phyloP scores from a whole-genome alignment of 2,888 invertebrate genomes.

The Quadriops clusia region DNA sequence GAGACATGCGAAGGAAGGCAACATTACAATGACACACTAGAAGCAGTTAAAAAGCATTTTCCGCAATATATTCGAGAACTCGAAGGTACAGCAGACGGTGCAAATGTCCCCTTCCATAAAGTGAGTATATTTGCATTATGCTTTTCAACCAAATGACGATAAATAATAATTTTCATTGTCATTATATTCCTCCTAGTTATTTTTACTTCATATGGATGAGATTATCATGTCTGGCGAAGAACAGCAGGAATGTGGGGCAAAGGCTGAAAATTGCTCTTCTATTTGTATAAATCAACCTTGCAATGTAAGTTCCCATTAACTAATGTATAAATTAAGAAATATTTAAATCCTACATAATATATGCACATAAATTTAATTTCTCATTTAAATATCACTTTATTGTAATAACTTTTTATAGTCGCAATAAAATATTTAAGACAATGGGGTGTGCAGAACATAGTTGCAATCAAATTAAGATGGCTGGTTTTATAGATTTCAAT shows the following conservation, averaged over 20 bases:
- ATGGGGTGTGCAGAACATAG: too few relatives aligned
- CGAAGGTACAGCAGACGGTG: constrained; percentile 76
- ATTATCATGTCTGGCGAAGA: constrained; percentile 53
- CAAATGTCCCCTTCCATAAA: constrained; percentile 71
- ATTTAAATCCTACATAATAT: too few relatives aligned
- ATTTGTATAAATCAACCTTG: constrained; percentile 58
- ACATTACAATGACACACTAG: constrained; percentile 64
- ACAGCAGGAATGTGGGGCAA: too few relatives aligned
- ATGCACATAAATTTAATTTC: too few relatives aligned
- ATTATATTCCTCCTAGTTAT: constrained; percentile 45
- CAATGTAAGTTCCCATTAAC: constrained; percentile 52
- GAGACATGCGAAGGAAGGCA: constrained; percentile 54
- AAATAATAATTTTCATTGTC: constrained; percentile 4
- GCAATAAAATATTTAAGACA: too few relatives aligned
- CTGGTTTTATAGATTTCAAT: too few relatives aligned
- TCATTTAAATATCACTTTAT: too few relatives aligned
- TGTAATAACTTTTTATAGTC: too few relatives aligned
- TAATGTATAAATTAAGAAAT: too few relatives aligned
- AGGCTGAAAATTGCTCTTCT: constrained; percentile 69
- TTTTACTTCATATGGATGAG: constrained; percentile 75
- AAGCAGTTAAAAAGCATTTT: constrained; percentile 53
- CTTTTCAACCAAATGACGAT: neutral
- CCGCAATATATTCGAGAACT: constrained; percentile 76
- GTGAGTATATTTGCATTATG: constrained; percentile 34
- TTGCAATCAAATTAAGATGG: too few relatives aligned